Conservation (phyloP, 1,140 invertebrate species). For the Callitettix versicolor region DNA sequence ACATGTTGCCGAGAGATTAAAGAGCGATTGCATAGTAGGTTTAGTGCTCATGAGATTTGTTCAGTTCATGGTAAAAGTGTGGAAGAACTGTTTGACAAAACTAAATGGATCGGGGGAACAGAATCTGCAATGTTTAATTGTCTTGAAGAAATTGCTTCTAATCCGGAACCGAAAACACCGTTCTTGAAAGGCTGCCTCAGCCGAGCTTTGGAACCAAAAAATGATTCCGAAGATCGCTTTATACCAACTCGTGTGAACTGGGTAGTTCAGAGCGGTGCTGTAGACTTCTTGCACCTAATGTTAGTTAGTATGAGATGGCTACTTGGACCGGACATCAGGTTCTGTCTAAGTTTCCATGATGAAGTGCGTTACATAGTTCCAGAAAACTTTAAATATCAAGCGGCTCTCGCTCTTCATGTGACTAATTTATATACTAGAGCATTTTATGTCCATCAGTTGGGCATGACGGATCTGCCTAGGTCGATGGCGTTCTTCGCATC, state of each 20-base stretch:
- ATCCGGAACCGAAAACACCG: slow-evolving; percentile 61
- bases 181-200: slow-evolving; percentile 77
- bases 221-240: slow-evolving; percentile 42
- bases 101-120: slow-evolving; percentile 68
- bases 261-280: slow-evolving; percentile 98
- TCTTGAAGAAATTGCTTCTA: slow-evolving; percentile 80
- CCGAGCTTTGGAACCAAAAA: slow-evolving; percentile 60
- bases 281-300: slow-evolving; percentile 96
- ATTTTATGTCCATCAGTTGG: slow-evolving; percentile 77
- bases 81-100: slow-evolving; percentile 53
- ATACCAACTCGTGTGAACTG: slow-evolving; percentile 91
- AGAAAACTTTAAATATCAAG: slow-evolving; percentile 68
- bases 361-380: slow-evolving; percentile 90
- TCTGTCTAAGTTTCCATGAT: slow-evolving; percentile 95
- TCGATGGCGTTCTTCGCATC: slow-evolving; percentile 94
- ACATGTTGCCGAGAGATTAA: slow-evolving; percentile 36
- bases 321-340: slow-evolving; percentile 66
- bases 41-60: slow-evolving; percentile 42
- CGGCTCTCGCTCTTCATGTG: slow-evolving; percentile 88
- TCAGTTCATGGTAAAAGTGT: slow-evolving; percentile 42
- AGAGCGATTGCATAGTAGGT: slow-evolving; percentile 34
- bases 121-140: slow-evolving; percentile 98
- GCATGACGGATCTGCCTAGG: slow-evolving; percentile 76
- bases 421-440: slow-evolving; percentile 87
- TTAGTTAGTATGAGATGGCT: slow-evolving; percentile 91